Percentiles rank a stretch among this genome's conserved stretches.
Evolutionary conservation across 1,140 invertebrate genomes (phyloP).

Genomic region (Drosophila auraria): DNA sequence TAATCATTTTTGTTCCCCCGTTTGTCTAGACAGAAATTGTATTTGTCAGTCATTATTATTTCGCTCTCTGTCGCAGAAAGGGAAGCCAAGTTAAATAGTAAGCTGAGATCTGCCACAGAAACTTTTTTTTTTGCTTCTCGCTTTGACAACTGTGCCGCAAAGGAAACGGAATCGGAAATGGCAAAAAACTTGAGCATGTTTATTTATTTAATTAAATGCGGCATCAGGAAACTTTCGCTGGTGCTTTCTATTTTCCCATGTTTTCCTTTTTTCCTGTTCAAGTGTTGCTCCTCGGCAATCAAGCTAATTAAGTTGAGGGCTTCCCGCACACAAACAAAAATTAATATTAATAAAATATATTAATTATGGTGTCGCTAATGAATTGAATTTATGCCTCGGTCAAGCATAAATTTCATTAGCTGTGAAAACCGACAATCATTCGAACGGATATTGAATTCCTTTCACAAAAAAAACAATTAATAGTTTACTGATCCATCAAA

Average conservation of each 20-base stretch:
- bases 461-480: constrained; percentile 2
- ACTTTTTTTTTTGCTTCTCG: constrained; percentile 37
- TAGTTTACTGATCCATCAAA: constrained; percentile 2
- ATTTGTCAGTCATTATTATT: constrained; percentile 73
- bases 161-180: constrained; percentile 39
- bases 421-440: constrained; percentile 11
- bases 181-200: constrained; percentile 65
- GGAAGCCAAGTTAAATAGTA: constrained; percentile 42
- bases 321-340: constrained; percentile 29
- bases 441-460: constrained; percentile 12
- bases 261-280: constrained; percentile 5
- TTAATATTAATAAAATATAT: constrained; percentile 56
- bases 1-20: constrained; percentile 50
- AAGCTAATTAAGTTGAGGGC: constrained; percentile 57
- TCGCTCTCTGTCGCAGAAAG: constrained; percentile 35
- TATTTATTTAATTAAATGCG: constrained; percentile 81
- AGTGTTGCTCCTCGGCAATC: constrained; percentile 40
- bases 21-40: constrained; percentile 72
- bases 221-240: constrained; percentile 56
- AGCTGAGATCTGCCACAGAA: constrained; percentile 41
- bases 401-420: constrained; percentile 30
- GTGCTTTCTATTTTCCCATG: constrained; percentile 32
- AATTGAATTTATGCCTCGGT: constrained; percentile 38
- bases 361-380: constrained; percentile 36
- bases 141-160: constrained; percentile 58